Evolutionary conservation across 2,888 invertebrate genomes (phyloP).

Genomic region (Lysandra bellargus): DNA sequence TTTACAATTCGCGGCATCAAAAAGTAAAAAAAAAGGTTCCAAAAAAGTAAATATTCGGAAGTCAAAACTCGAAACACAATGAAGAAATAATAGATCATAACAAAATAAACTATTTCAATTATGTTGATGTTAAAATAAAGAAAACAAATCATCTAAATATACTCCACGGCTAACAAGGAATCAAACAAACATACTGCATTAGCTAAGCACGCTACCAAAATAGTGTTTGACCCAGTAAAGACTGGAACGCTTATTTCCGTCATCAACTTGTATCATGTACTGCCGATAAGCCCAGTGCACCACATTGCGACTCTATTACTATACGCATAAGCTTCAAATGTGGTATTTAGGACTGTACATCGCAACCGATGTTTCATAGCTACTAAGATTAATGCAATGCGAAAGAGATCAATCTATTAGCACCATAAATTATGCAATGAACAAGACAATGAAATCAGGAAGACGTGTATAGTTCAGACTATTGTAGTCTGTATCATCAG

Average conservation of each 20-base stretch:
- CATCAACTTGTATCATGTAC: constrained; percentile 60
- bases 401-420: constrained; percentile 39
- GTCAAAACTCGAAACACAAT: background rate
- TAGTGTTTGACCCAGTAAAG: constrained; percentile 77
- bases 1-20: constrained; percentile 63
- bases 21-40: background rate
- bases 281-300: constrained; percentile 40
- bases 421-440: constrained; percentile 33
- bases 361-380: constrained; percentile 53
- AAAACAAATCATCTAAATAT: constrained; percentile 25
- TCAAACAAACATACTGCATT: constrained; percentile 58
- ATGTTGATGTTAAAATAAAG: background rate
- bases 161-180: constrained; percentile 48
- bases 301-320: background rate
- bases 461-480: background rate
- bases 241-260: constrained; percentile 79
- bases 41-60: background rate
- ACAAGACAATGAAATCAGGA: constrained; percentile 31
- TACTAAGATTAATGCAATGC: constrained; percentile 42
- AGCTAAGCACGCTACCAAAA: constrained; percentile 70
- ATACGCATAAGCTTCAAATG: background rate
- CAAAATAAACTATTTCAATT: background rate
- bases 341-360: constrained; percentile 39
- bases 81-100: background rate
- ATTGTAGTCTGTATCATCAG: background rate